These are phyloP conservation scores for Notospermus geniculatus DNA, from an alignment of 1,140 invertebrate genomes.

Conservation along the genomic window DNA sequence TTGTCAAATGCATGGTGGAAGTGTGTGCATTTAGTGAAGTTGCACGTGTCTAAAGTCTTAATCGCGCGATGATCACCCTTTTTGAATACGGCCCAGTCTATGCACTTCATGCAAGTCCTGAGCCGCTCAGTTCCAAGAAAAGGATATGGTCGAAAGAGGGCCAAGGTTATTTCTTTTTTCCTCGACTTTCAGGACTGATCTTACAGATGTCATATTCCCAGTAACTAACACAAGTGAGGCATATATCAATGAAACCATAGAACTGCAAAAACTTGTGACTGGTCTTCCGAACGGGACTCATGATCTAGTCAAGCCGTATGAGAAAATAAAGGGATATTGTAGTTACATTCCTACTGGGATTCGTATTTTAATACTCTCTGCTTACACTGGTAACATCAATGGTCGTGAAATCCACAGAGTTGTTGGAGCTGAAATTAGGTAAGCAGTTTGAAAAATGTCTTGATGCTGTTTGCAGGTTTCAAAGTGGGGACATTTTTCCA, in stretches of 20 bases:
- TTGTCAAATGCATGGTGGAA: too few species aligned
- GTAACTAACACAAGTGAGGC: not conserved
- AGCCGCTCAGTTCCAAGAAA: too few species aligned
- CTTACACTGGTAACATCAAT: conserved; percentile 4
- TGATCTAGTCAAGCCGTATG: not conserved
- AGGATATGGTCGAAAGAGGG: too few species aligned
- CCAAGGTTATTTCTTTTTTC: not conserved
- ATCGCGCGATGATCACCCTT: too few species aligned
- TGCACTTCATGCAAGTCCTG: too few species aligned
- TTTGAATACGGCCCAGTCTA: too few species aligned
- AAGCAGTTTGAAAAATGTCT: not conserved
- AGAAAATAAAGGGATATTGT: not conserved
- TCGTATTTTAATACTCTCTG: not conserved
- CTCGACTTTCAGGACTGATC: conserved; percentile 4
- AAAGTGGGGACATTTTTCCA: too few species aligned
- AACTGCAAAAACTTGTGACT: not conserved
- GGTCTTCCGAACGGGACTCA: not conserved
- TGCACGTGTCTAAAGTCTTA: too few species aligned
- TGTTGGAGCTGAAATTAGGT: not conserved
- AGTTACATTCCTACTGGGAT: not conserved
- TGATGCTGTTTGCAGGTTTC: not conserved
- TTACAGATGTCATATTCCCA: not conserved
- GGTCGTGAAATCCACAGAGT: not conserved
- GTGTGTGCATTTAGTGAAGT: too few species aligned
- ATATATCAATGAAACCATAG: not conserved